These are phyloP conservation scores for Otolemur crassicaudatus DNA, from an alignment of 2,797 vertebrate genomes.

Conservation along the genomic window DNA sequence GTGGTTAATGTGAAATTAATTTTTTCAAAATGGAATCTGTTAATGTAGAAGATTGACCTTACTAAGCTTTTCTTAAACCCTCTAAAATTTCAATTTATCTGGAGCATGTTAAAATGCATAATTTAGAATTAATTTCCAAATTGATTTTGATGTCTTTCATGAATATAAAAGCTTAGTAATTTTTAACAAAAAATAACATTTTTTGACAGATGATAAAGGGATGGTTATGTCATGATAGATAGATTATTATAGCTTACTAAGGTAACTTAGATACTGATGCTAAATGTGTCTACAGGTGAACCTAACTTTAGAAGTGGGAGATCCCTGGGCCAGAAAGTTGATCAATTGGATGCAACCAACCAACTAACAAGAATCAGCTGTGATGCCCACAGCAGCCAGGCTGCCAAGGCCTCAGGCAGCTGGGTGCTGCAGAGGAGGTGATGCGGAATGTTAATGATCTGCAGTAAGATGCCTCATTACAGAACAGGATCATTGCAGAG, in stretches of 20 bases:
- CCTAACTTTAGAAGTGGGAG: neutral
- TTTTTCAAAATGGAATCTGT: slow-evolving; percentile 59
- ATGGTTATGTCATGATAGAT: neutral
- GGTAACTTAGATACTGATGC: neutral
- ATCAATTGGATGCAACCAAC: neutral
- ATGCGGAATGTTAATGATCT: neutral
- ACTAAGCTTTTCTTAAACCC: slow-evolving; percentile 67
- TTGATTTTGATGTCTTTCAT: slow-evolving; percentile 53
- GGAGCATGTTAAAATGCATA: slow-evolving; percentile 74
- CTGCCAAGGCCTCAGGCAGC: neutral
- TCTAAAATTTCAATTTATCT: slow-evolving; percentile 68
- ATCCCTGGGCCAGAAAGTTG: neutral
- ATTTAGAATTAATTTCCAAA: slow-evolving; percentile 78
- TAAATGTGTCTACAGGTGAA: neutral
- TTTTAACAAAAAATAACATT: neutral
- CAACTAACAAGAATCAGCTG: neutral
- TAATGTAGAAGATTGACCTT: slow-evolving; percentile 57
- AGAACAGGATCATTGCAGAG: neutral
- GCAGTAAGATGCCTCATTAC: neutral
- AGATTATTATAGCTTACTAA: neutral
- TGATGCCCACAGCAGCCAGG: neutral
- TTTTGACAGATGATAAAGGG: slow-evolving; percentile 28
- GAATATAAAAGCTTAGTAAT: slow-evolving; percentile 39
- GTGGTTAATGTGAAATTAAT: slow-evolving; percentile 66
- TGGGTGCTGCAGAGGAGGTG: neutral